Evolutionary conservation across 2,113 vertebrate species (phyloP), one percentile per base, ranked within the genome.

Genomic region (Struthio camelus): DNA sequence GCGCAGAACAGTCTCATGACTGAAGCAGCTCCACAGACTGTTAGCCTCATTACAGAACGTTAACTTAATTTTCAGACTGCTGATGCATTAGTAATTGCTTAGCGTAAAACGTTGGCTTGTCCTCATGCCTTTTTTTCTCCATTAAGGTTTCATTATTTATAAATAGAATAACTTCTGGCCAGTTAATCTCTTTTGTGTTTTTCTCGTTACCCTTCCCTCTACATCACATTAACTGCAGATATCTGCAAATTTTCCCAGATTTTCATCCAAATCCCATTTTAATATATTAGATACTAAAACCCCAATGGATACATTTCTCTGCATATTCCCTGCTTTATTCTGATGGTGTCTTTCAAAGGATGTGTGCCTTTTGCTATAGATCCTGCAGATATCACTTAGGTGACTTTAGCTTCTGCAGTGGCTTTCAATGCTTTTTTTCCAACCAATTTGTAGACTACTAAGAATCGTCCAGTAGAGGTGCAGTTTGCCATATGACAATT

Each of bases 21-120:
- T 85, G 84, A 95, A 72, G 51, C 50, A 94, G 90, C 66, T 93
- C 46, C 72, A 70, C 81, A 88, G 93, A 50, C 79, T 1, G 11
- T 91, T 95, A 93, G 80, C 53, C 40, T 97, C 81, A 77, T 93
- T 96, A 95, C 76, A 42, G 40, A 95, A n/a, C 58, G 71, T 94
- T 94, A 94, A 95, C 81, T 94, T 96, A 90, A 93, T 94, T 82
- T 90, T 94, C 95, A 95, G 62, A 19, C 61, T 79, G 46, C 71
- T 38, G 3, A 70, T 82, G 81, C 80, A 71, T 95, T 89, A 89
- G 67, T 87, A 91, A 76, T 76, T 56, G 75, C 65, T 95, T 62
- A 44, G 51, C 59, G 83, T 89, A 82, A 96, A 95, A 77, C 44
- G 42, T 32, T 91, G 91, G 72, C 91, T 96, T 89, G 48, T 44